Percentiles rank a stretch among this genome's conserved stretches.
phyloP scores from a whole-genome alignment of 2,797 vertebrate genomes.

The Cryptoblepharus egeriae region DNA sequence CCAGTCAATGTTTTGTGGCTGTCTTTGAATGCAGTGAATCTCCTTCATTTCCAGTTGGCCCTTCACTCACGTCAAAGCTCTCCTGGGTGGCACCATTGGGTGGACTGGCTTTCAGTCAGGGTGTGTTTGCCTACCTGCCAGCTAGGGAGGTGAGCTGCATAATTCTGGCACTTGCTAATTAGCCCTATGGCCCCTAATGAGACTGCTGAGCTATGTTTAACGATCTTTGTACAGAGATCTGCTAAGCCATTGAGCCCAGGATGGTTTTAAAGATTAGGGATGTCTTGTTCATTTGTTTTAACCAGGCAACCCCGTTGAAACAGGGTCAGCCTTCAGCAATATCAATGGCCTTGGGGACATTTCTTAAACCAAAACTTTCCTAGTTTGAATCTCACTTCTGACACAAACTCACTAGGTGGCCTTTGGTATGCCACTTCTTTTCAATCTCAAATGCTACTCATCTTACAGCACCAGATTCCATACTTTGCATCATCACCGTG shows the following conservation, averaged over 20 bases:
- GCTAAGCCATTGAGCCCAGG: background rate
- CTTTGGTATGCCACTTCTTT: no score
- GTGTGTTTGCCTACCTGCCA: background rate
- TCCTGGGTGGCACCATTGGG: background rate
- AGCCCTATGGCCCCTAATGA: background rate
- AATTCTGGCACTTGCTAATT: slow-evolving; percentile 21
- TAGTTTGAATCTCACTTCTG: no score
- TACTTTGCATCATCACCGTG: no score
- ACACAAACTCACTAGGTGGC: no score
- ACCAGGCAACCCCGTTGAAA: background rate
- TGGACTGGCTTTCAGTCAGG: slow-evolving; percentile 19
- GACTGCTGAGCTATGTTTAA: background rate
- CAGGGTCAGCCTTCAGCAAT: background rate
- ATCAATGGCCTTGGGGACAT: background rate
- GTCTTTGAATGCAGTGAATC: background rate
- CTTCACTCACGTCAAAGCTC: background rate
- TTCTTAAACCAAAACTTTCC: no score
- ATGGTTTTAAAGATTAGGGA: background rate
- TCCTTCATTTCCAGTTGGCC: slow-evolving; percentile 17
- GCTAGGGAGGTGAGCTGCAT: background rate
- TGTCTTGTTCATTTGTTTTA: slow-evolving; percentile 10
- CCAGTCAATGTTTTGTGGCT: slow-evolving; percentile 1
- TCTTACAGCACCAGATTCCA: no score
- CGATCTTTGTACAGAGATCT: background rate
- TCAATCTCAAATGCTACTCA: no score